Evolutionary conservation across 2,888 invertebrate species (phyloP).

Genomic region (Agrotis ipsilon): DNA sequence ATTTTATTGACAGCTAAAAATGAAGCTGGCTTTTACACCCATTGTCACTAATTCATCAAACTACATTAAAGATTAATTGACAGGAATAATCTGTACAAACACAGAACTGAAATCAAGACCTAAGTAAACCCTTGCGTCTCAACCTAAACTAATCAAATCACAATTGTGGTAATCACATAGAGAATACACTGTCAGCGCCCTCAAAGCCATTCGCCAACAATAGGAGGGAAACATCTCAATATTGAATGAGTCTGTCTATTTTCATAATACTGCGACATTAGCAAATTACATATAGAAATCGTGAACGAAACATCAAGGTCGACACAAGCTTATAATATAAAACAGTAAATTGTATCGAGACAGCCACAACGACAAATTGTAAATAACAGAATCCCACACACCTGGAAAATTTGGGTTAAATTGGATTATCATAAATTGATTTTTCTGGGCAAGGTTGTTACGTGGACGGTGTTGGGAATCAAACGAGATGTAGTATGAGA

Average conservation of each 20-base stretch:
- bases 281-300: conserved; percentile 51
- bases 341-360: conserved; percentile 40
- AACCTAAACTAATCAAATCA: conserved; percentile 42
- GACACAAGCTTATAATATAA: conserved; percentile 49
- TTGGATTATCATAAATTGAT: conserved; percentile 51
- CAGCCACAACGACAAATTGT: conserved; percentile 41
- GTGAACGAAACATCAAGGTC: conserved; percentile 48
- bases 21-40: neutral
- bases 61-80: neutral
- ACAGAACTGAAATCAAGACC: conserved; percentile 16
- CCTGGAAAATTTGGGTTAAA: conserved; percentile 50
- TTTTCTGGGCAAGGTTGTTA: conserved; percentile 38
- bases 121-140: conserved; percentile 20
- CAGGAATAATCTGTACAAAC: conserved; percentile 5
- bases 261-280: conserved; percentile 60
- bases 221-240: conserved; percentile 48
- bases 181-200: conserved; percentile 27
- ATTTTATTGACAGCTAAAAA: neutral
- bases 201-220: conserved; percentile 37
- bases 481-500: conserved; percentile 16
- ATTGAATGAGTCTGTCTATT: conserved; percentile 53
- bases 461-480: conserved; percentile 20
- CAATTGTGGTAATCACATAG: conserved; percentile 23
- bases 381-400: conserved; percentile 55
- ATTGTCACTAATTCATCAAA: conserved; percentile 2